phyloP scores from a whole-genome alignment of 1,140 invertebrate genomes.

The Ostrea denselamellosa region DNA sequence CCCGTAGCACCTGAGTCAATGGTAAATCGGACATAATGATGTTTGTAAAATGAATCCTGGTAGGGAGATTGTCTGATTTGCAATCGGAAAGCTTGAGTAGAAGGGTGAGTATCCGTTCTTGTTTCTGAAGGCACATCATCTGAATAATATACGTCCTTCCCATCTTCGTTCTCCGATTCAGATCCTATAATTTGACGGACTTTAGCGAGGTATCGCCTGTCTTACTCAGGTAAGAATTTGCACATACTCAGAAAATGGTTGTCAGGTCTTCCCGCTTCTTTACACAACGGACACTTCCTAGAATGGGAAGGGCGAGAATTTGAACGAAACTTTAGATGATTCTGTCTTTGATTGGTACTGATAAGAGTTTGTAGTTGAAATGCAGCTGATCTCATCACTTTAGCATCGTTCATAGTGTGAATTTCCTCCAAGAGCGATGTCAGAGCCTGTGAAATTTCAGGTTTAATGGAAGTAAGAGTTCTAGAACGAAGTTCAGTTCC shows the following conservation, averaged over 20 bases:
- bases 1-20: too few relatives aligned
- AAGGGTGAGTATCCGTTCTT: too few relatives aligned
- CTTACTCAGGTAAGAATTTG: conserved; percentile 46
- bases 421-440: conserved; percentile 56
- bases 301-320: neutral
- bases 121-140: too few relatives aligned
- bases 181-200: conserved; percentile 15
- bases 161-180: too few relatives aligned
- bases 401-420: conserved; percentile 30
- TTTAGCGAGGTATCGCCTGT: conserved; percentile 18
- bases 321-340: neutral
- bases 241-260: conserved; percentile 56
- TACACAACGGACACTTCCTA: conserved; percentile 50
- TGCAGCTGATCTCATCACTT: neutral
- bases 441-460: conserved; percentile 59
- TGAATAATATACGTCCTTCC: too few relatives aligned
- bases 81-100: neutral
- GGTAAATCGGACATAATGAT: conserved; percentile 13
- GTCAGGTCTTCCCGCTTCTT: conserved; percentile 45
- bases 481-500: conserved; percentile 53
- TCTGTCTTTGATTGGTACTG: neutral
- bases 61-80: conserved; percentile 42
- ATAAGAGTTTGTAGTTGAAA: neutral
- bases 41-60: neutral
- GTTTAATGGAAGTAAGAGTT: conserved; percentile 58